phyloP scores from a whole-genome alignment of 1,140 invertebrate species.

The Armadillidium nasatum region DNA sequence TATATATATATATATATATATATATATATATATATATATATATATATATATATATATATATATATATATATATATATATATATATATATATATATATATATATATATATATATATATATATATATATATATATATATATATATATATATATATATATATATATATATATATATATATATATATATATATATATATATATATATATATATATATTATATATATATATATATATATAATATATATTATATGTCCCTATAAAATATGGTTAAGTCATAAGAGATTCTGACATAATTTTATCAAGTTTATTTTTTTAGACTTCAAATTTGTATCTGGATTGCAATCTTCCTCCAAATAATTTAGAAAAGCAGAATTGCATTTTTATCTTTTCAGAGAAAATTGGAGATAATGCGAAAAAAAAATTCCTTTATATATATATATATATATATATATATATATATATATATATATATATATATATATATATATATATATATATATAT shows the following conservation, averaged over 20 bases:
- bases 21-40: too few relatives aligned
- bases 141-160: background rate
- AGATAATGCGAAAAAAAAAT: too few relatives aligned
- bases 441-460: conserved; percentile 15
- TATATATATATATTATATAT: conserved; percentile 13
- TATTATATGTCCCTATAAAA: too few relatives aligned
- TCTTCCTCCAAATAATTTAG: too few relatives aligned
- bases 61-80: background rate
- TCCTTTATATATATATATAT: background rate
- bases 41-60: conserved; percentile 15
- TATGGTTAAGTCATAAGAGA: too few relatives aligned
- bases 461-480: conserved; percentile 15
- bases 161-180: conserved; percentile 1
- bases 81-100: background rate
- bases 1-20: too few relatives aligned
- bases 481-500: conserved; percentile 8
- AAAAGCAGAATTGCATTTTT: too few relatives aligned
- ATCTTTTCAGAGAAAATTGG: too few relatives aligned
- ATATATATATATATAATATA: conserved; percentile 15
- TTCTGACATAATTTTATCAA: too few relatives aligned
- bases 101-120: background rate
- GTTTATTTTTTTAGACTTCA: too few relatives aligned
- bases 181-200: conserved; percentile 11
- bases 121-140: too few relatives aligned
- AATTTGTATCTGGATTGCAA: too few relatives aligned